Conservation (phyloP, 2,113 vertebrate species). For the Lipotes vexillifer region DNA sequence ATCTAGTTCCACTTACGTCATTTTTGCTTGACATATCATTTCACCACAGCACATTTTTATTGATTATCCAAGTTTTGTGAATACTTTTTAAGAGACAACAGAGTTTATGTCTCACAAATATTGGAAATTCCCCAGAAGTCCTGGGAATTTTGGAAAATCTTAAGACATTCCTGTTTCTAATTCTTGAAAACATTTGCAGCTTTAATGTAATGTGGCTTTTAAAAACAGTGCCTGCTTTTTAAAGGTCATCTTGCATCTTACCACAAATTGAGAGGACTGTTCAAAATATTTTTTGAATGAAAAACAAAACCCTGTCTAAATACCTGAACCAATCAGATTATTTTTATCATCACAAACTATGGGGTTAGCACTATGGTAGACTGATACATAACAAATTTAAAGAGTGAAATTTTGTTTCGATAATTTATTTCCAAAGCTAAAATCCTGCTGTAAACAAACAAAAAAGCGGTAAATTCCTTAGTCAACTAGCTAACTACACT, state of each 20-base stretch:
- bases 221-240: not conserved
- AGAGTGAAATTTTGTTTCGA: not conserved
- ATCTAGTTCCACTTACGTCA: not conserved
- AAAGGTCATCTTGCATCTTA: conserved; percentile 5
- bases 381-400: not conserved
- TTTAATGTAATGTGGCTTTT: not conserved
- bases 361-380: not conserved
- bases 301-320: conserved; percentile 2
- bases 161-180: conserved; percentile 25
- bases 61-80: not conserved
- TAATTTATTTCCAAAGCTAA: not conserved
- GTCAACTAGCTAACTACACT: not conserved
- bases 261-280: not conserved
- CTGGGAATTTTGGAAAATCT: conserved; percentile 25
- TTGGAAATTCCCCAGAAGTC: conserved; percentile 67
- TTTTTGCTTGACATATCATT: not conserved
- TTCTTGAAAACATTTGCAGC: conserved; percentile 34
- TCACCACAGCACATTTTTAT: not conserved
- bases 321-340: not conserved
- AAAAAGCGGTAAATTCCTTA: not conserved
- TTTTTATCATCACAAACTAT: not conserved
- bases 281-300: conserved; percentile 14
- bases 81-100: not conserved
- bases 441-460: not conserved
- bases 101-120: not conserved